Base-by-base conservation (phyloP, 2,113 vertebrate species). In the Etheostoma spectabile region DNA sequence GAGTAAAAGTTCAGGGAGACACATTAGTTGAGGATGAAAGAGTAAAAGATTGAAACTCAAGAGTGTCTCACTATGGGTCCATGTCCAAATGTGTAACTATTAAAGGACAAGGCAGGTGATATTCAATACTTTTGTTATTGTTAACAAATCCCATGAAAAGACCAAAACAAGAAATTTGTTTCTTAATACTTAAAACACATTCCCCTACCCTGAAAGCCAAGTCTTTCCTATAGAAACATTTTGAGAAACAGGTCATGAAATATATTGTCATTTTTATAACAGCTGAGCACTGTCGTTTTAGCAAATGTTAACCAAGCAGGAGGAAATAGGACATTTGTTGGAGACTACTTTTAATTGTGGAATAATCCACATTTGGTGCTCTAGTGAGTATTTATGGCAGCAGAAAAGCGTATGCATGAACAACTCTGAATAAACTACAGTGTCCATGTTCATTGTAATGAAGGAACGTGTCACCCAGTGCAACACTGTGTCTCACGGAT, bases 1-100 rank as follows among this genome's bases (percentile, higher is more conserved):
- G 90, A 92, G 59, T 91, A 55, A 82, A 66, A 24, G 46, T 63
- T 76, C 46, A 83, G 35, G 49, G 14, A 71, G 48, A 78, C 48
- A 22, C 59, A 65, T 56, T 24, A 59, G 30, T 18, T 48, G n/a
- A 70, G 21, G n/a, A 74, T 52, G 7, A 67, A n/a, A 59, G 46
- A 42, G 35, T 49, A 33, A 66, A 55, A 16, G 27, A 66, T 45
- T 51, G 16, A 72, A 64, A 55, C 33, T 30, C 2, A 22, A 56
- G 52, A n/a, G 30, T 33, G 60, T 24, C 19, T 57, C 33, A 67
- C 4, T 10, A 11, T 16, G 15, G 48, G 56, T 62, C 38, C 8
- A 53, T 46, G n/a, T 77, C 16, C 22, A 70, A 33, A 69, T 21
- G 2, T 11, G 27, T n/a, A 53, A 56, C 42, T 57, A 49, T 70